Conservation (phyloP, 2,113 vertebrate species). For the Eclectus roratus region DNA sequence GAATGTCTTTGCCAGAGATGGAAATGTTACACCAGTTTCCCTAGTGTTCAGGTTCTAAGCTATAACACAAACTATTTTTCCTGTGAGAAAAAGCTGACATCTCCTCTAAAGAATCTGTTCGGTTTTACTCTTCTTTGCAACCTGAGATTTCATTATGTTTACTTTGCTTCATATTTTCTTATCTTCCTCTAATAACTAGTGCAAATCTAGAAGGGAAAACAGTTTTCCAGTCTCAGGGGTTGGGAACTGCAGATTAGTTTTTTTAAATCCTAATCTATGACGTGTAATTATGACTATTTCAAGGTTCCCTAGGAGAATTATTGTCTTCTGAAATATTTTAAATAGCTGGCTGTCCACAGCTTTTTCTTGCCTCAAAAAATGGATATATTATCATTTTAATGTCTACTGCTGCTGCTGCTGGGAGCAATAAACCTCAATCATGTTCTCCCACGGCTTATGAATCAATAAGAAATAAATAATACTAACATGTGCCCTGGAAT, state of each 20-base stretch:
- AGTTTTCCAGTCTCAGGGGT: conserved; percentile 18
- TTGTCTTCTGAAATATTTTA: conserved; percentile 59
- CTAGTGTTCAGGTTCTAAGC: conserved; percentile 6
- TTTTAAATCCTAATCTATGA: conserved; percentile 37
- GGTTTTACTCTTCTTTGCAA: conserved; percentile 17
- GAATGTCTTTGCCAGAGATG: background rate
- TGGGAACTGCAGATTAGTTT: conserved; percentile 3
- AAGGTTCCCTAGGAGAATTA: conserved; percentile 49
- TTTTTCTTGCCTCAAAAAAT: conserved; percentile 41
- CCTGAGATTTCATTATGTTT: conserved; percentile 33
- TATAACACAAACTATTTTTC: conserved; percentile 2
- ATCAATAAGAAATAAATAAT: conserved; percentile 26
- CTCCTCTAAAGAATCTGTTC: conserved; percentile 19
- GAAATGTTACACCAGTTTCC: background rate
- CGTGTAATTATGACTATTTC: conserved; percentile 10
- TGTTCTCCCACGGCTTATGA: background rate
- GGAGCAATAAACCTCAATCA: conserved; percentile 24
- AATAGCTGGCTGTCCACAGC: conserved; percentile 59
- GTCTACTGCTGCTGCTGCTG: conserved; percentile 23
- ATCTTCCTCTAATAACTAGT: conserved; percentile 3
- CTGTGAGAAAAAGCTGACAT: conserved; percentile 43
- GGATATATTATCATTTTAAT: conserved; percentile 52
- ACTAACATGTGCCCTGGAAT: background rate
- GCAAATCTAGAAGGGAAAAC: conserved; percentile 17
- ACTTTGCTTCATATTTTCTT: conserved; percentile 32